Evolutionary conservation across 2,888 invertebrate species (phyloP).

Genomic region (Clivina fossor): DNA sequence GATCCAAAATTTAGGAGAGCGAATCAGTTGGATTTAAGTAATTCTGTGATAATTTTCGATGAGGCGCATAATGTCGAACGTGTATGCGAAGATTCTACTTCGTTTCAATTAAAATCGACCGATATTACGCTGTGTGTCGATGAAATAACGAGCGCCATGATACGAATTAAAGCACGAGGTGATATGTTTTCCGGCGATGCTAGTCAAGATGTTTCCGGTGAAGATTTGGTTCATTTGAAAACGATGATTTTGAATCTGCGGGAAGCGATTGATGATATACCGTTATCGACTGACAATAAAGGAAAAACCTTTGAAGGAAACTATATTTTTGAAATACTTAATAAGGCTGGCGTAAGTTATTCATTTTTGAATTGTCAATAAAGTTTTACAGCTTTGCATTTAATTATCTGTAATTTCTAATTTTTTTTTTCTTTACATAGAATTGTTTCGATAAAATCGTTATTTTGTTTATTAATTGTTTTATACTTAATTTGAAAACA

Average conservation of each 20-base stretch:
- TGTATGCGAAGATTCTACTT: conserved; percentile 90
- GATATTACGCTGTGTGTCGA: conserved; percentile 89
- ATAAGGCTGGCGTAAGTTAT: conserved; percentile 62
- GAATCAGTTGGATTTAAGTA: conserved; percentile 58
- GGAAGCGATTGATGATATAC: conserved; percentile 70
- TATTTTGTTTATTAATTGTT: no score
- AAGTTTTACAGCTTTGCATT: no score
- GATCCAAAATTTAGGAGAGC: conserved; percentile 83
- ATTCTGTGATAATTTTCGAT: conserved; percentile 89
- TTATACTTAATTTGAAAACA: no score
- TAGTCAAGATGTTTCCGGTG: conserved; percentile 76
- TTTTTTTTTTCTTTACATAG: no score
- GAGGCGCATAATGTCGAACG: conserved; percentile 98
- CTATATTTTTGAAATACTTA: conserved; percentile 74
- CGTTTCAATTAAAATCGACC: conserved; percentile 77
- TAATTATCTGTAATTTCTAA: no score
- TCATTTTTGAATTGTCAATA: no score
- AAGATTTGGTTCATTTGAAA: conserved; percentile 78
- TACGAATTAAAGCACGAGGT: conserved; percentile 48
- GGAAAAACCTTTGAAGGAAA: conserved; percentile 73
- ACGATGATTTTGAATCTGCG: conserved; percentile 77
- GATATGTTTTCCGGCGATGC: conserved; percentile 51
- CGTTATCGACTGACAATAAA: conserved; percentile 58
- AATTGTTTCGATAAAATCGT: no score
- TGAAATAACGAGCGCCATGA: conserved; percentile 82